Percentiles rank a stretch among this genome's conserved stretches.
These are phyloP conservation scores for Synergus umbraculus DNA, from an alignment of 2,888 invertebrate genomes.

Conservation along the genomic window DNA sequence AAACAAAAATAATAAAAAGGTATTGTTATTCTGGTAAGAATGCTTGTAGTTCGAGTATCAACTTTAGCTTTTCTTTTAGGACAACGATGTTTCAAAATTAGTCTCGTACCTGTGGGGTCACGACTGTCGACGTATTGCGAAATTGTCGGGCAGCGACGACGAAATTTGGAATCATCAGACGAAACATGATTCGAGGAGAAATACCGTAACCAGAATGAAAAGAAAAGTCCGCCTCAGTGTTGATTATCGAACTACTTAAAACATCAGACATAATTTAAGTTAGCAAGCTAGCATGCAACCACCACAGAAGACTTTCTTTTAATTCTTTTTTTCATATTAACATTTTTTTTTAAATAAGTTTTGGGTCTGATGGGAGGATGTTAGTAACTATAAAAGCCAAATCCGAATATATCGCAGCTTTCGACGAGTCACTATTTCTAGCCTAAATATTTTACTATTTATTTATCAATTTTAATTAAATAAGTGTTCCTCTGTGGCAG, in stretches of 20 bases:
- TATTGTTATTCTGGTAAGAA: not conserved
- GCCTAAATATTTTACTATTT: not conserved
- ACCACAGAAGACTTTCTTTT: constrained; percentile 56
- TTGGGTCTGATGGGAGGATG: not conserved
- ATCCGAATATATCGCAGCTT: not conserved
- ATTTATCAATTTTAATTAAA: not conserved
- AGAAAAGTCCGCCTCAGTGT: constrained; percentile 73
- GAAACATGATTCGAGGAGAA: constrained; percentile 66
- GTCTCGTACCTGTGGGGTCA: constrained; percentile 69
- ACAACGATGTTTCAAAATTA: constrained; percentile 42
- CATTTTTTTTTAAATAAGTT: not conserved
- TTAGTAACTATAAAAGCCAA: not conserved
- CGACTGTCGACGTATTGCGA: constrained; percentile 64
- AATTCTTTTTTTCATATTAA: not conserved
- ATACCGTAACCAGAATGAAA: constrained; percentile 71
- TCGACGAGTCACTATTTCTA: not conserved
- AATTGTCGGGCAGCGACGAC: constrained; percentile 64
- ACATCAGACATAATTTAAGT: constrained; percentile 69
- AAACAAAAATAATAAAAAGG: constrained; percentile 62
- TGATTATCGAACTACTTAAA: constrained; percentile 71
- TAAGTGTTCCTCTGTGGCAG: constrained; percentile 57
- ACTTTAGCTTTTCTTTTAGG: constrained; percentile 27
- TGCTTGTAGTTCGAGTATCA: constrained; percentile 16
- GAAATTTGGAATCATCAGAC: constrained; percentile 66
- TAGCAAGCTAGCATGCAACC: constrained; percentile 62